Conservation (phyloP, 2,113 vertebrate species). For the Puntigrus tetrazona region DNA sequence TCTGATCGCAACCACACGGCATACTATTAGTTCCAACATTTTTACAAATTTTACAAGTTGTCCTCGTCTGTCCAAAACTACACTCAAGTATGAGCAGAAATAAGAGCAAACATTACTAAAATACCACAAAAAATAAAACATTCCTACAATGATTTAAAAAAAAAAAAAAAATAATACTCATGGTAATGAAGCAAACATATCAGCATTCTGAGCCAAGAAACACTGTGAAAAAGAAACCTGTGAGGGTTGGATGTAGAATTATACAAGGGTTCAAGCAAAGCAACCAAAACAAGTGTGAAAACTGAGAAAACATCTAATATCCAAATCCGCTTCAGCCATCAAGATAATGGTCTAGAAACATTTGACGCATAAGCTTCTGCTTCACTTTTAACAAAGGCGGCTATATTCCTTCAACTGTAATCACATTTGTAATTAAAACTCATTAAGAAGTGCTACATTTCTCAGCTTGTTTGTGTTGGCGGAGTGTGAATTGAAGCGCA, state of each 20-base stretch:
- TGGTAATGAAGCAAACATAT: not conserved
- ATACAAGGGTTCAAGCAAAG: not conserved
- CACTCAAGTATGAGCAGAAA: not conserved
- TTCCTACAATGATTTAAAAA: not conserved
- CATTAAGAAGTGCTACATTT: slow-evolving; percentile 35
- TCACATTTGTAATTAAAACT: slow-evolving; percentile 52
- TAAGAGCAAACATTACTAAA: not conserved
- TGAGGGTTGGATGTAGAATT: not conserved
- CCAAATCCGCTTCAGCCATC: not conserved
- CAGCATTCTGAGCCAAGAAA: not conserved
- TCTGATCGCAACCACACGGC: not conserved
- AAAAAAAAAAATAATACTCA: not conserved
- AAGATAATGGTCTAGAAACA: slow-evolving; percentile 15
- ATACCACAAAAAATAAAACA: no score
- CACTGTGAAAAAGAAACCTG: not conserved
- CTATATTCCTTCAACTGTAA: slow-evolving; percentile 11
- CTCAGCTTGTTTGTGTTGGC: slow-evolving; percentile 34
- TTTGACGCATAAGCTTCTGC: not conserved
- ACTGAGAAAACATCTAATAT: not conserved
- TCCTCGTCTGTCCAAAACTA: not conserved
- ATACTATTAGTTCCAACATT: no score
- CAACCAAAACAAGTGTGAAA: not conserved
- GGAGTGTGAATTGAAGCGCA: not conserved
- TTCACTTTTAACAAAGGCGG: not conserved
- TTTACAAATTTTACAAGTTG: not conserved